phyloP scores from a whole-genome alignment of 2,797 vertebrate genomes.

The Apogon hyalosoma region DNA sequence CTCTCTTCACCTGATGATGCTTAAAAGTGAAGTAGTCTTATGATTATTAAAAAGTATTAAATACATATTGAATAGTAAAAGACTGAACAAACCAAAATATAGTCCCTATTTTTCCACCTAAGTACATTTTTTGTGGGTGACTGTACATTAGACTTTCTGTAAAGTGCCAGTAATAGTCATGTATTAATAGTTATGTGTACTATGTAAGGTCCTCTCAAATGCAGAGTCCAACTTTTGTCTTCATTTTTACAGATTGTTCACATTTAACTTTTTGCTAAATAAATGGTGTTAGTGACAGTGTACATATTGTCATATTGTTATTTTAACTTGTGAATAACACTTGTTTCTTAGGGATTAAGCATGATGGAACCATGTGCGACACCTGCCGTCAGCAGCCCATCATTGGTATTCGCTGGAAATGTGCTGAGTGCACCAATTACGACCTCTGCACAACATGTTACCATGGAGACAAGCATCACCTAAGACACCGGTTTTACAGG shows the following conservation, averaged over 20 bases:
- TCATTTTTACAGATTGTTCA: background rate
- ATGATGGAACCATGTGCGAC: slow-evolving; percentile 99
- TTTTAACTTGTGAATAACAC: slow-evolving; percentile 5
- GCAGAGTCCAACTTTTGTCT: background rate
- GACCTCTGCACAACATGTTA: slow-evolving; percentile 99
- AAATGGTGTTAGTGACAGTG: background rate
- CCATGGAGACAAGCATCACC: slow-evolving; percentile 98
- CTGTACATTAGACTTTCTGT: too few species aligned
- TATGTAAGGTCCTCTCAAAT: background rate
- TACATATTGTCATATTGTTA: background rate
- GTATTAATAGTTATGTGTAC: background rate
- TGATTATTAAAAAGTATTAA: background rate
- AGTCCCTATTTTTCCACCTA: background rate
- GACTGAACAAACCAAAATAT: background rate
- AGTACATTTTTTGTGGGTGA: background rate
- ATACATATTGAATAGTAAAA: background rate
- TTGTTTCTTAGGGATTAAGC: slow-evolving; percentile 92
- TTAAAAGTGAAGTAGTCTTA: background rate
- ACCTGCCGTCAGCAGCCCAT: slow-evolving; percentile 98
- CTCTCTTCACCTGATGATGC: background rate
- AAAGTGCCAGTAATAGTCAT: background rate
- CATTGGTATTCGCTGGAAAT: slow-evolving; percentile 99
- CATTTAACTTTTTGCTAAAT: background rate
- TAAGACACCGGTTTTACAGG: slow-evolving; percentile 98
- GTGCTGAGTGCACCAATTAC: slow-evolving; percentile 99